phyloP scores from a whole-genome alignment of 2,888 invertebrate species.

The Argyra leucocephala region DNA sequence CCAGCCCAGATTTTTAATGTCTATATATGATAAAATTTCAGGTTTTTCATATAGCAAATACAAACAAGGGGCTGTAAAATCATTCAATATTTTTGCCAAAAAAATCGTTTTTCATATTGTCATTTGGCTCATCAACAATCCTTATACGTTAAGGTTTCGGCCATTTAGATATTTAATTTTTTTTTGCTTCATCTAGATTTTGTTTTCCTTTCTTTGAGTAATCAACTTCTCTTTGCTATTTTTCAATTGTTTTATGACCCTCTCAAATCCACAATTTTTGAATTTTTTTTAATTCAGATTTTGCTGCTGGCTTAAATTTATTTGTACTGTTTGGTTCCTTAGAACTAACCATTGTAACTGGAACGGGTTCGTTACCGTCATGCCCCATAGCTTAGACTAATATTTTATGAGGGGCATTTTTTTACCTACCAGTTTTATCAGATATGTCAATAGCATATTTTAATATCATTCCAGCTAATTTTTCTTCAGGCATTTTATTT shows the following conservation, averaged over 20 bases:
- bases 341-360: constrained; percentile 72
- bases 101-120: too few relatives aligned
- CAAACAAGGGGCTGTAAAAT: too few relatives aligned
- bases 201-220: constrained; percentile 73
- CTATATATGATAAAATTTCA: constrained; percentile 64
- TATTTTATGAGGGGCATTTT: constrained; percentile 80
- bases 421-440: constrained; percentile 77
- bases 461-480: neutral
- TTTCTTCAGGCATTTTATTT: neutral
- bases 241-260: constrained; percentile 65
- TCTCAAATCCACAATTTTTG: constrained; percentile 82
- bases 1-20: constrained; percentile 89
- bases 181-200: constrained; percentile 87
- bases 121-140: constrained; percentile 53
- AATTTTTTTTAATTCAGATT: constrained; percentile 88
- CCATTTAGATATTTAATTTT: constrained; percentile 64
- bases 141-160: constrained; percentile 66
- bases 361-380: constrained; percentile 79
- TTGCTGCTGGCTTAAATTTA: constrained; percentile 73
- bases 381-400: constrained; percentile 79
- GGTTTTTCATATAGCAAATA: too few relatives aligned
- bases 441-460: constrained; percentile 71
- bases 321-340: constrained; percentile 55
- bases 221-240: constrained; percentile 65
- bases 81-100: too few relatives aligned